Base-by-base conservation (phyloP, 2,797 vertebrate species). In the Manis javanica region DNA sequence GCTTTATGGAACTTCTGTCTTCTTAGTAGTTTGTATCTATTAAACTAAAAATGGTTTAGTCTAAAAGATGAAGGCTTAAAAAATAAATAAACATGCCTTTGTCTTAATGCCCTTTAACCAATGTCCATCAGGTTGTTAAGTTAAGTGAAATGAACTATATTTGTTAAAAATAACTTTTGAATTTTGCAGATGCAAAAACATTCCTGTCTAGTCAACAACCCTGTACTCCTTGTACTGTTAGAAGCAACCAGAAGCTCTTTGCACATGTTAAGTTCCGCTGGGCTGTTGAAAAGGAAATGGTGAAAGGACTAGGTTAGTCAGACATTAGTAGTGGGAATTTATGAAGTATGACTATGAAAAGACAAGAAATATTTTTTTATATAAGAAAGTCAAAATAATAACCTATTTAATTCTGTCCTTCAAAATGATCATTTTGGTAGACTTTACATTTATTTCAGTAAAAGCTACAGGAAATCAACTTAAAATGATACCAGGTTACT, bases 151-250 rank as follows among this genome's bases (percentile, higher is more conserved):
- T 55, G 55, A 86, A 49, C 7, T 72, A 21, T 53, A 64, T 64
- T 94, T 87, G 46, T 94, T 91, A 93, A 91, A 92, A 82, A 64
- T 37, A 85, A 49, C 16, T 71, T 87, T 95, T 87, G 31, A 75
- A 12, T 68, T 94, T 96, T 89, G 42, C n/a, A 89, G 57, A 46
- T 77, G 51, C 12, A 71, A 79, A 96, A 31, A 18, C 23, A 68
- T 63, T 14, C 24, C 53, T n/a, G 37, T 66, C 18, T 82, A 24
- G 29, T 39, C 24, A 82, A 79, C 37, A 59, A 29, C 7, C 10
- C 29, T 86, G 31, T 34, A 18, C 15, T 86, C 31, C 26, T 0
- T 23, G 34, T 57, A 14, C 74, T 83, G 3, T 74, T 91, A 21
- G 57, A 63, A 39, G 63, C 7, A 11, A 10, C 51, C 10, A 13